Evolutionary conservation across 1,140 invertebrate genomes (phyloP), one percentile per base, ranked within the genome.

Genomic region (Conus betulinus): DNA sequence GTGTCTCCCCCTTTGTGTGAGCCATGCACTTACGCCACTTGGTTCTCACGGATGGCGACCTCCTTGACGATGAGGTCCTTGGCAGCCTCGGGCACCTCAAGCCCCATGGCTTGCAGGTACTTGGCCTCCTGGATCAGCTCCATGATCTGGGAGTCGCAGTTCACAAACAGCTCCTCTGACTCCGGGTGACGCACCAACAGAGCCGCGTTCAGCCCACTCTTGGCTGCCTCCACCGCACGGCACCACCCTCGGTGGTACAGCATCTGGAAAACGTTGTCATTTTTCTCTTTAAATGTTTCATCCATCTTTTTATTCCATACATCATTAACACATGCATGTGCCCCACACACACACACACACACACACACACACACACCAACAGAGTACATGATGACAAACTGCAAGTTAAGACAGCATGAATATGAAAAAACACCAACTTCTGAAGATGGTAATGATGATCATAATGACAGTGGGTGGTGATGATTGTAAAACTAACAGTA

Each of bases 71-170:
- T 97, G 90, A 98, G 97, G 86, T 97, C 97, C 89, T 97, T 96
- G 5, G 98, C 98, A 0, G 98, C 97, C 51, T 98, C 97, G 0
- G 98, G 98, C 74, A 98, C 96, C 51, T 98, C 97, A 5, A 98
- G 94, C 15, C 97, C 97, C 95, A 99, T 96, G 5, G 98, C 98
- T 1, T 97, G 96, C 88, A 99, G 95, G 93, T 98, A 97, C 93
- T 98, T 98, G 0, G 98, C 97, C 94, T 99, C 98, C 78, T 98
- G 96, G 5, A 99, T 97, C 23, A 99, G 90, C 88, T 96, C 95
- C 79, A 94, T 89, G 20, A 96, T 93, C 91, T 94, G 93, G 2
- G 93, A 91, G 91, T 95, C 95, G 92, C 94, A 95, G 93, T 96
- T 96, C 25, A 96, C 94, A 88, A 92, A 94, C 51, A 96, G 90